phyloP scores from a whole-genome alignment of 2,113 vertebrate species.

The Muntiacus reevesi region DNA sequence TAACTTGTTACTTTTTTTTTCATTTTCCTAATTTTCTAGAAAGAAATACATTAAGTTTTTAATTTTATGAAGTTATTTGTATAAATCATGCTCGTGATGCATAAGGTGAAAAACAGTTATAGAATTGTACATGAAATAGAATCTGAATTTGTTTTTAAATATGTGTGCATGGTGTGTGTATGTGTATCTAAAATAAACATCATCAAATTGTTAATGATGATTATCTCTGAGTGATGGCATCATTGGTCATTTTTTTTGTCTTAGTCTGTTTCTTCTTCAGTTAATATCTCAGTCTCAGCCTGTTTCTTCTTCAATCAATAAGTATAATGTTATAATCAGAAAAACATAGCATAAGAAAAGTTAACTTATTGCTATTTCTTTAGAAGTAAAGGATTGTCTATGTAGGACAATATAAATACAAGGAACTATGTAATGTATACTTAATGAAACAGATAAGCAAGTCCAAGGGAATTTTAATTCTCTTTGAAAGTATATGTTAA shows the following conservation, averaged over 20 bases:
- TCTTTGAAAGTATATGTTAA: not conserved
- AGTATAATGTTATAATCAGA: not conserved
- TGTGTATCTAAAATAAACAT: not conserved
- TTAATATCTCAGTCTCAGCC: not conserved
- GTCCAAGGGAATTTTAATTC: not conserved
- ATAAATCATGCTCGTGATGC: not conserved
- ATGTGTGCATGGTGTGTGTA: not conserved
- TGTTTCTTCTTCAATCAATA: constrained; percentile 4
- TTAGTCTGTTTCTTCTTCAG: not conserved
- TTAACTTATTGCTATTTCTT: not conserved
- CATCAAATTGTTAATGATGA: not conserved
- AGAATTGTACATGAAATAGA: not conserved
- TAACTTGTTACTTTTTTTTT: not conserved
- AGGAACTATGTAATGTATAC: not conserved
- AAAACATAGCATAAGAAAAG: not conserved
- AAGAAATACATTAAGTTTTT: not conserved
- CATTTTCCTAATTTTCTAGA: constrained; percentile 13
- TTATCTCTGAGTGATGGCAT: not conserved
- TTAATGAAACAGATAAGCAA: not conserved
- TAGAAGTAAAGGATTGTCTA: not conserved
- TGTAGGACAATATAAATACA: not conserved
- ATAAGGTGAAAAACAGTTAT: not conserved
- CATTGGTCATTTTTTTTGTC: not conserved
- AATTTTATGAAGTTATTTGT: not conserved
- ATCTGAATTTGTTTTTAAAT: not conserved